Conservation (phyloP, 2,113 vertebrate species). For the Progne subis region DNA sequence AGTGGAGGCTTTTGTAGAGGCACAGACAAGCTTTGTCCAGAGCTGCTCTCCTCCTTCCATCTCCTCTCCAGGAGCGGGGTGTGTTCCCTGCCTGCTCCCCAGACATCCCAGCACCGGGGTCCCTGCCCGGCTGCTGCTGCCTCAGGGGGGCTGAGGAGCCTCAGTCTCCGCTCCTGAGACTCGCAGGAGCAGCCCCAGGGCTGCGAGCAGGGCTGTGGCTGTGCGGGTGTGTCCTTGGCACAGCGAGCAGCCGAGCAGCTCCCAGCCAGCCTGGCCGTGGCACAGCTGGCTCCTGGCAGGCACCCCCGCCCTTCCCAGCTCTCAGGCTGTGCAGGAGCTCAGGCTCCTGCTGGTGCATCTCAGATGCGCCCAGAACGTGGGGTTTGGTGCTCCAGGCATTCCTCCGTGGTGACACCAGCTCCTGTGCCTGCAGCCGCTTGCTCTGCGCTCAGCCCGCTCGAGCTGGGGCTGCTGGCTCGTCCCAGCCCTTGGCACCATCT, state of each 20-base stretch:
- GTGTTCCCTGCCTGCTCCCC: background rate
- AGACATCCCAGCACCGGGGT: too few species aligned
- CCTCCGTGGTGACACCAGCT: background rate
- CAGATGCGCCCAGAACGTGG: rapidly evolving
- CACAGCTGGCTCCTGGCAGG: background rate
- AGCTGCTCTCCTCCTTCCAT: background rate
- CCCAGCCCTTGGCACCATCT: background rate
- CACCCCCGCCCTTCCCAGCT: background rate
- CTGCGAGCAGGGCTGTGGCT: background rate
- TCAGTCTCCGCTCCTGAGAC: background rate
- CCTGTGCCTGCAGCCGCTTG: background rate
- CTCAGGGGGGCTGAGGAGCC: background rate
- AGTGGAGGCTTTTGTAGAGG: background rate
- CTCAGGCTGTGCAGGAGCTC: background rate
- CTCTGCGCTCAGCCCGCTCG: background rate
- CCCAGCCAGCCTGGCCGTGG: background rate
- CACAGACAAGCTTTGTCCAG: slow-evolving; percentile 1
- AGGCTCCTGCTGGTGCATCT: background rate
- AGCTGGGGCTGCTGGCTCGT: background rate
- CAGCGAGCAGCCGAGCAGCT: rapidly evolving
- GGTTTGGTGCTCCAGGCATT: background rate
- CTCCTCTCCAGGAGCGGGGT: background rate
- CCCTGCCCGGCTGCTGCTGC: background rate
- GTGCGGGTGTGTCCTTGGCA: background rate
- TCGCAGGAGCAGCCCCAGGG: background rate